Base-by-base conservation (phyloP, 1,140 invertebrate species). In the Aphelenchoides avenae region DNA sequence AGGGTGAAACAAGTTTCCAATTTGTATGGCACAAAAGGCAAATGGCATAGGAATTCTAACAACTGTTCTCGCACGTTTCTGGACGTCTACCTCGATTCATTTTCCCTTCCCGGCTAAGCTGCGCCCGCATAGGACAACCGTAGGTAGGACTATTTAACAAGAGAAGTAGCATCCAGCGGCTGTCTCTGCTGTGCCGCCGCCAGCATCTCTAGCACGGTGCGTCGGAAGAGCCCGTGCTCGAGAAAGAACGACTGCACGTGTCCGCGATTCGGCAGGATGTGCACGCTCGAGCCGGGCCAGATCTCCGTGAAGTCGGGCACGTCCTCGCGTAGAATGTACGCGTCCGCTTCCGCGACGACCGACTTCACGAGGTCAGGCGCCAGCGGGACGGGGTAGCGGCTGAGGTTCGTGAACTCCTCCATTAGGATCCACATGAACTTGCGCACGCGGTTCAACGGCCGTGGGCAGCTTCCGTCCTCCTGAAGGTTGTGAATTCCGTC, bases 381-480 rank as follows among this genome's bases (percentile, higher is more conserved):
- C 22, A 86, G 84, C 0, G 83, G 83, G 4, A 85, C 79, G 11
- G 87, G 86, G 73, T 92, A 98, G 78, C 96, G 93, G 53, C 85
- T 87, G 1, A 98, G 80, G 80, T 95, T 91, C 2, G 94, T 98
- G 77, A 89, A 97, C 79, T 97, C 90, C 74, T 98, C 92, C 93
- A 97, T 97, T 57, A 98, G 86, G 0, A 91, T 91, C 24, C 87
- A 82, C 93, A 98, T 97, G 75, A 97, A 96, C 78, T 89, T 31
- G 39, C 7, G 40, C 54, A n/a, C 29, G 64, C 1, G 88, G 87
- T 75, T 89, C 87, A 60, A 83, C 39, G 7, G 59, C 50, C 13
- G 15, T 18, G 18, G 11, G 26, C 24, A 62, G 39, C 9, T 37
- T 37, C 37, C 30, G 6, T 63, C 60, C 22, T 61, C 55, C 56